A percentile compares a stretch with the other conserved stretches of the same genome.
These are phyloP conservation scores for Redunca redunca DNA, from an alignment of 2,113 vertebrate genomes.

Conservation along the genomic window DNA sequence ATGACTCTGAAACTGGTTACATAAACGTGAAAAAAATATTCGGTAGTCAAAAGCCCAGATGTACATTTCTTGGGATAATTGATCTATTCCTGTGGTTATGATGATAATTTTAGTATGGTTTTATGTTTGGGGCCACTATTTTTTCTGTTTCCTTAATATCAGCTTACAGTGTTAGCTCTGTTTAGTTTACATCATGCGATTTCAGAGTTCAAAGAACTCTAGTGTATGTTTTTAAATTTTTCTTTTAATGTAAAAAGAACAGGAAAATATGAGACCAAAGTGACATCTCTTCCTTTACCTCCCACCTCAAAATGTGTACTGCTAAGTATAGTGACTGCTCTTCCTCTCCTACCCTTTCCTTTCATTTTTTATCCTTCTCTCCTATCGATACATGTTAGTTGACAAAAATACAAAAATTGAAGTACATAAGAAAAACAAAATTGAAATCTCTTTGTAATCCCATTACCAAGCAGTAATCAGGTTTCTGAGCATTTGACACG, in stretches of 20 bases:
- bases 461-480: background rate
- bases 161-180: background rate
- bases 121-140: background rate
- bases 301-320: no score
- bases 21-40: no score
- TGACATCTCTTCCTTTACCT: background rate
- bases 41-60: no score
- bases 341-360: background rate
- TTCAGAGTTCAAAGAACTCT: constrained; percentile 15
- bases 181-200: background rate
- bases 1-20: no score
- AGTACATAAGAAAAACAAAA: constrained; percentile 30
- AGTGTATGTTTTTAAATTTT: background rate
- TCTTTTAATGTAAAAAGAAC: background rate
- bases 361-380: background rate
- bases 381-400: background rate
- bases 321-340: background rate
- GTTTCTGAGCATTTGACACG: background rate
- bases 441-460: constrained; percentile 11
- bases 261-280: background rate
- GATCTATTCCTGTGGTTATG: background rate
- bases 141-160: constrained; percentile 30
- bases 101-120: background rate
- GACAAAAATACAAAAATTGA: constrained; percentile 16
- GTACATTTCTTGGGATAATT: no score